phyloP scores from a whole-genome alignment of 1,140 invertebrate genomes.

The Homalodisca vitripennis region DNA sequence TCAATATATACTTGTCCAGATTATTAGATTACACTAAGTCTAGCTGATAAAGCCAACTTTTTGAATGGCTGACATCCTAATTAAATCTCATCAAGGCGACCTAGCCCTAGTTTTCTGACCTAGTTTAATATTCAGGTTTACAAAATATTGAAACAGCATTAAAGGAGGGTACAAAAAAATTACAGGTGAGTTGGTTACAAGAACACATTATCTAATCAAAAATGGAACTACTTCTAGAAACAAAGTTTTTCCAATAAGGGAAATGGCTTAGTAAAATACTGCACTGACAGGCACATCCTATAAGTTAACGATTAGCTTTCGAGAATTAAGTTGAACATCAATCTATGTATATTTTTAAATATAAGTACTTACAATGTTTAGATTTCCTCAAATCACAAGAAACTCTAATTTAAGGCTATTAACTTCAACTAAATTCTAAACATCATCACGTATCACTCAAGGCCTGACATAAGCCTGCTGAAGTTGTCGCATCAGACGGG shows the following conservation, averaged over 20 bases:
- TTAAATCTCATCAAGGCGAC: not conserved
- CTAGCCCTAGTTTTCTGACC: not conserved
- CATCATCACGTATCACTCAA: slow-evolving; percentile 11
- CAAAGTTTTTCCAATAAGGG: not conserved
- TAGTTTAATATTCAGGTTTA: too few relatives aligned
- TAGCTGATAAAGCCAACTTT: too few relatives aligned
- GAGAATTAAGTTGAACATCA: not conserved
- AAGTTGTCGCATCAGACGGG: not conserved
- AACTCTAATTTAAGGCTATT: slow-evolving; percentile 3
- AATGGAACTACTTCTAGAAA: not conserved
- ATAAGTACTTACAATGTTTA: not conserved
- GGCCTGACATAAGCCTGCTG: not conserved
- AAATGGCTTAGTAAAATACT: not conserved
- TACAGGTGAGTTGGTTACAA: not conserved
- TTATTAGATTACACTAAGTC: too few relatives aligned
- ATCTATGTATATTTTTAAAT: not conserved
- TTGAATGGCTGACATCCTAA: too few relatives aligned
- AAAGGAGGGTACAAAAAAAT: too few relatives aligned
- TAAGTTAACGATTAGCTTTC: not conserved
- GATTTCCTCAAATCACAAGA: not conserved
- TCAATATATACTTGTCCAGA: too few relatives aligned
- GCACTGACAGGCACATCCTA: not conserved
- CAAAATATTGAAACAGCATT: too few relatives aligned
- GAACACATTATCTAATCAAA: not conserved
- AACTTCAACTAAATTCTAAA: slow-evolving; percentile 2